Base-by-base conservation (phyloP, 2,113 vertebrate genomes). In the Ramphastos sulfuratus region DNA sequence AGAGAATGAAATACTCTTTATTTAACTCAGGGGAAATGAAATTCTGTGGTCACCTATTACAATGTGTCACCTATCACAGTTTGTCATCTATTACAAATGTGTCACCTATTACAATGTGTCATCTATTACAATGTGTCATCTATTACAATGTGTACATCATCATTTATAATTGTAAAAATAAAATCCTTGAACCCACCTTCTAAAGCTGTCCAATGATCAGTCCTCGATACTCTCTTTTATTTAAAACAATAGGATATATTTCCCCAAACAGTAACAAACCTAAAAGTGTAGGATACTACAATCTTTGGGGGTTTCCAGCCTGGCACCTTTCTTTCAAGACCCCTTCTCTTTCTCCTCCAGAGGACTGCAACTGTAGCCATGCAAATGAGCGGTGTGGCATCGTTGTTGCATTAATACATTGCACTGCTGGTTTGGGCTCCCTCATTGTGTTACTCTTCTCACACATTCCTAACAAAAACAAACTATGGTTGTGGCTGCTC, bases 1-100 rank as follows among this genome's bases (percentile, higher is more conserved):
- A 93, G 90, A 95, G 90, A 95, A 97, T 92, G 85, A 97, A 96
- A 97, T 93, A 96, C 97, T 97, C 89, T 97, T 95, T 78, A 96
- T 97, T 95, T 78, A 96, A 91, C 85, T 83, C 94, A 70, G 78
- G 77, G 79, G 77, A 44, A 37, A 94, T 52, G 23, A 94, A 94
- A 97, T 90, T 86, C 79, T 60, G 28, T n/a, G 78, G 69, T 89
- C 82, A 76, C 9, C 37, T 39, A 39, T 39, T 39, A 39, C 37
- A 39, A 11, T 39, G 37, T 39, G 37, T 39, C 37, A 39, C 37
- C 37, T 39, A 8, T 37, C 37, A n/a, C n/a, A n/a, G n/a, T n/a
- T n/a, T n/a, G n/a, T n/a, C n/a, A n/a, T n/a, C n/a, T n/a, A n/a
- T n/a, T n/a, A n/a, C n/a, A n/a, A 39, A 39, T 39, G 37, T 39